These are phyloP conservation scores for Lutjanus argentimaculatus DNA, from an alignment of 2,797 vertebrate genomes.

Conservation along the genomic window DNA sequence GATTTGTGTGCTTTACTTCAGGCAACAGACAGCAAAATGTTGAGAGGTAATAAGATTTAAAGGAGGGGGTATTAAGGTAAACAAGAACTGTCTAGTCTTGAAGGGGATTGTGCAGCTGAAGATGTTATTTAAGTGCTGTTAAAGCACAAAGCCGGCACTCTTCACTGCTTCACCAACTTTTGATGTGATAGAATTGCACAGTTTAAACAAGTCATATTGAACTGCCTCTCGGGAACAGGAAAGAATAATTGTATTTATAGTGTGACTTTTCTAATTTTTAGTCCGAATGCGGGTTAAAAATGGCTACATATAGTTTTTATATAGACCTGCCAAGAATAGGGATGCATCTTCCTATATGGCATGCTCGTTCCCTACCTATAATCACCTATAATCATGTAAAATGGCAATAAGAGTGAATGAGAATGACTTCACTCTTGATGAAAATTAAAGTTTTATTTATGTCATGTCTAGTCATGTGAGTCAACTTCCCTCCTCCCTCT, in stretches of 20 bases:
- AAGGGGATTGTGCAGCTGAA: background rate
- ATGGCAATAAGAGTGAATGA: background rate
- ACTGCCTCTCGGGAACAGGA: background rate
- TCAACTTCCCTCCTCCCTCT: no score
- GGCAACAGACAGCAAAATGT: background rate
- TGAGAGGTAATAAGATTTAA: conserved; percentile 3
- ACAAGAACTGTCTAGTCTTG: background rate
- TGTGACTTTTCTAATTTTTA: background rate
- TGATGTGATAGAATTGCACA: background rate
- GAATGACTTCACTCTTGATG: background rate
- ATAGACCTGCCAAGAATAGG: no score
- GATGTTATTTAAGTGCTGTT: conserved; percentile 7
- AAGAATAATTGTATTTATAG: background rate
- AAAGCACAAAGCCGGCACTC: background rate
- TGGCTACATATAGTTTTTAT: background rate
- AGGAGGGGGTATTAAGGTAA: conserved; percentile 1
- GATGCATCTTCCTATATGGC: background rate
- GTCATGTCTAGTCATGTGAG: no score
- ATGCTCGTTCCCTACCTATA: background rate
- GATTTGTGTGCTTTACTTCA: background rate
- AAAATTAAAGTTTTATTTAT: no score
- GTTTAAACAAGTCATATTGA: background rate
- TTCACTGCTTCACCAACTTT: background rate
- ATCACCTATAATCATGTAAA: background rate
- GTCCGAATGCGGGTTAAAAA: background rate